A percentile compares a stretch with the other conserved stretches of the same genome.
Evolutionary conservation across 2,797 vertebrate genomes (phyloP).

Genomic region (Phrynocephalus vlangalii): DNA sequence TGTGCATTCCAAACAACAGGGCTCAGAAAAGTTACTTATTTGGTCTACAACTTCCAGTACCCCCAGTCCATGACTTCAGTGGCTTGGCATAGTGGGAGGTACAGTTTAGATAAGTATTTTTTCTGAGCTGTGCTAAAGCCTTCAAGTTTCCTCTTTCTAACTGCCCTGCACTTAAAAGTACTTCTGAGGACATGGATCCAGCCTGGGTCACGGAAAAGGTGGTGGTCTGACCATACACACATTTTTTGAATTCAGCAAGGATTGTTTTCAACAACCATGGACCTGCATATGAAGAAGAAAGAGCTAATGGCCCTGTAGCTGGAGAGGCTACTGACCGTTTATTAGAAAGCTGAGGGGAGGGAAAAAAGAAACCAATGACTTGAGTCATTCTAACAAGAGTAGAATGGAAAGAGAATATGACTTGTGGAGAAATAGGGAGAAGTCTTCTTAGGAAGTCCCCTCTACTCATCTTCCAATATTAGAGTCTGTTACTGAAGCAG

Average conservation of each 20-base stretch:
- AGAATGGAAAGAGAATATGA: neutral
- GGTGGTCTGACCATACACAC: neutral
- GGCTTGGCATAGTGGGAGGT: no score
- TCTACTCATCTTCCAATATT: neutral
- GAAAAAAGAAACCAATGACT: neutral
- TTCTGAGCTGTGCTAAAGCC: neutral
- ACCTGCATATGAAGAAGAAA: neutral
- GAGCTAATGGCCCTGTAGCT: neutral
- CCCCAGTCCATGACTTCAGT: no score
- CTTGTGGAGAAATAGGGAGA: neutral
- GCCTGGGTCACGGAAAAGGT: neutral
- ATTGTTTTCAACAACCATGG: neutral
- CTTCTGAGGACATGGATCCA: neutral
- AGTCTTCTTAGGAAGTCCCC: neutral
- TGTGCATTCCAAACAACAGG: no score
- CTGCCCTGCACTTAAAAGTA: neutral
- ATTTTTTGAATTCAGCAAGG: neutral
- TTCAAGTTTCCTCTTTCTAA: neutral
- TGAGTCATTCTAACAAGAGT: neutral
- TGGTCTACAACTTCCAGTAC: no score
- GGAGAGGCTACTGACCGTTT: neutral
- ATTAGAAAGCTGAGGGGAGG: neutral
- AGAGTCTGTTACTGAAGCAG: neutral
- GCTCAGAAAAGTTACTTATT: no score
- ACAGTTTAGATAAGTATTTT: no score